These are phyloP conservation scores for Agriotes lineatus DNA, from an alignment of 2,888 invertebrate species.

Conservation along the genomic window DNA sequence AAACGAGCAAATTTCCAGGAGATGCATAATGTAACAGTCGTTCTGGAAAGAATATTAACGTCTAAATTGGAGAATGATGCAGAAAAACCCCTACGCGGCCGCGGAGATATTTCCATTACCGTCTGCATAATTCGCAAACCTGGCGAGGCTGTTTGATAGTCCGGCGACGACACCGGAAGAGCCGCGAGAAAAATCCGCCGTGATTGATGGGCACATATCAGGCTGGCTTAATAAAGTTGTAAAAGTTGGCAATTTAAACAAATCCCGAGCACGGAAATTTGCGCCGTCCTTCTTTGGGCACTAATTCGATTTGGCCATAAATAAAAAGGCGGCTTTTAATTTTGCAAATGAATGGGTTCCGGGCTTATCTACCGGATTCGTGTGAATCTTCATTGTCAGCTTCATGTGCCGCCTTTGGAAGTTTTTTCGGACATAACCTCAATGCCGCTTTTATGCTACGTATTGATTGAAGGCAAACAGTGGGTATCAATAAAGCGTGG, in stretches of 20 bases:
- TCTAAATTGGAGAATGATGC: not conserved
- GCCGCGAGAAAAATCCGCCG: not conserved
- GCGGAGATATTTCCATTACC: not conserved
- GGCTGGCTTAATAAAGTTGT: not conserved
- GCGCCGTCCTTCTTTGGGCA: too few relatives aligned
- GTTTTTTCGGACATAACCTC: too few relatives aligned
- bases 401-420: too few relatives aligned
- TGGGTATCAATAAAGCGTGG: too few relatives aligned
- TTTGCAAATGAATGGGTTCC: not conserved
- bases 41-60: not conserved
- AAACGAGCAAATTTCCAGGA: too few relatives aligned
- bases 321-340: not conserved
- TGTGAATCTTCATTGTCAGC: not conserved
- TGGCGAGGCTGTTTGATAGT: too few relatives aligned
- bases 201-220: constrained; percentile 1
- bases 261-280: too few relatives aligned
- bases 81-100: not conserved
- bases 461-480: too few relatives aligned
- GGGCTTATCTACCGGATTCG: not conserved
- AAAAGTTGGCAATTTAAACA: not conserved
- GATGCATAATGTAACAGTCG: too few relatives aligned
- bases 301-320: not conserved
- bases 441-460: too few relatives aligned
- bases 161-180: not conserved
- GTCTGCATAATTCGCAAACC: not conserved